Evolutionary conservation across 1,140 invertebrate genomes (phyloP).

Genomic region (Atta colombica): DNA sequence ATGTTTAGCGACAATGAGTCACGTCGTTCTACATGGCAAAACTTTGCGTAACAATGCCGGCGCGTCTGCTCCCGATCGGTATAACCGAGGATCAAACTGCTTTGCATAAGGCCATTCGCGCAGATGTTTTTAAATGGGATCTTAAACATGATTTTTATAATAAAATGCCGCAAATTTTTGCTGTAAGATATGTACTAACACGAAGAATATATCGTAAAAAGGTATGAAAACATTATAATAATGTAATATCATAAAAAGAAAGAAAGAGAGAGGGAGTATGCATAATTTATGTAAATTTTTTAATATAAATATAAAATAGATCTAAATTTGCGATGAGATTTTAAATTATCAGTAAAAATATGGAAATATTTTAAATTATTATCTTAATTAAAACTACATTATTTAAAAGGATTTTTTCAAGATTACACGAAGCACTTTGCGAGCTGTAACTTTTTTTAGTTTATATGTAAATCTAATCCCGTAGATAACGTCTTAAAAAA

Average conservation of each 20-base stretch:
- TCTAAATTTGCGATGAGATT: background rate
- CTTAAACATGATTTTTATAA: constrained; percentile 7
- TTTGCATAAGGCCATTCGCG: constrained; percentile 16
- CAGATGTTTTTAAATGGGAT: constrained; percentile 7
- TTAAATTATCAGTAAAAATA: background rate
- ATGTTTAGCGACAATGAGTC: constrained; percentile 66
- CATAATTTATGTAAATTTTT: background rate
- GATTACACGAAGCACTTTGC: background rate
- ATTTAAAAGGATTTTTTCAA: background rate
- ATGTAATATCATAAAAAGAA: background rate
- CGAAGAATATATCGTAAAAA: background rate
- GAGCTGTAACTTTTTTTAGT: background rate
- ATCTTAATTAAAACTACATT: background rate
- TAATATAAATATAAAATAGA: background rate
- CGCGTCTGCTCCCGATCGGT: constrained; percentile 39
- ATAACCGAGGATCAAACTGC: constrained; percentile 44
- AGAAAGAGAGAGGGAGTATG: background rate
- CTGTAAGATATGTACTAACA: background rate
- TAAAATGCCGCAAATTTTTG: background rate
- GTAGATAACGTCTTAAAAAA: background rate
- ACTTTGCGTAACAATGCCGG: constrained; percentile 62
- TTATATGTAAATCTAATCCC: background rate
- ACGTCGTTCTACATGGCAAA: constrained; percentile 7
- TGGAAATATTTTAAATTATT: background rate
- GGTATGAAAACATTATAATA: background rate